Percentiles rank a stretch among this genome's conserved stretches.
These are phyloP conservation scores for Morinoia aosen DNA, from an alignment of 2,888 invertebrate species.

Conservation along the genomic window DNA sequence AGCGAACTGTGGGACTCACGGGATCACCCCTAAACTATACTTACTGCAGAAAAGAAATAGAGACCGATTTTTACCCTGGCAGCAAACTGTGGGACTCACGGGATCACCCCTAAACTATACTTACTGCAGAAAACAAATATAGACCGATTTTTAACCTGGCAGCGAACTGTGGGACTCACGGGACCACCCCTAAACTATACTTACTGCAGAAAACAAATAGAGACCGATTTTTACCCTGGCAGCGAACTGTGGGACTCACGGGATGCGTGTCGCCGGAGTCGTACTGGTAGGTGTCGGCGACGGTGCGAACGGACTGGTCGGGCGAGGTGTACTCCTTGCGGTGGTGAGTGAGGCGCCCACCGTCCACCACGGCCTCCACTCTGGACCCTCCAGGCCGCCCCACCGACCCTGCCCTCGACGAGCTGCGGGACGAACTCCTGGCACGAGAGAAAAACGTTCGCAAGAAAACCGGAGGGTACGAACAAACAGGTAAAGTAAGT, in stretches of 20 bases:
- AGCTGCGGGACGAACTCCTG: constrained; percentile 64
- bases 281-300: constrained; percentile 67
- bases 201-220: too few species aligned
- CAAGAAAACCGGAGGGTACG: not conserved
- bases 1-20: too few species aligned
- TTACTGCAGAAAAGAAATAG: too few species aligned
- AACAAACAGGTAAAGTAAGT: not conserved
- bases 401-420: constrained; percentile 57
- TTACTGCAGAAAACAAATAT: too few species aligned
- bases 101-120: too few species aligned
- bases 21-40: too few species aligned
- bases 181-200: too few species aligned
- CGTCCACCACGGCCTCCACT: constrained; percentile 29
- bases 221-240: too few species aligned
- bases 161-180: too few species aligned
- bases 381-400: constrained; percentile 41
- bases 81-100: too few species aligned
- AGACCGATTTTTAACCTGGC: too few species aligned
- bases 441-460: not conserved
- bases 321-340: constrained; percentile 66
- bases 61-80: too few species aligned
- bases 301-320: constrained; percentile 65
- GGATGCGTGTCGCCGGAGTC: constrained; percentile 64
- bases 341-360: constrained; percentile 49
- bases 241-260: not conserved